phyloP scores from a whole-genome alignment of 2,113 vertebrate species.

The Peromyscus californicus region DNA sequence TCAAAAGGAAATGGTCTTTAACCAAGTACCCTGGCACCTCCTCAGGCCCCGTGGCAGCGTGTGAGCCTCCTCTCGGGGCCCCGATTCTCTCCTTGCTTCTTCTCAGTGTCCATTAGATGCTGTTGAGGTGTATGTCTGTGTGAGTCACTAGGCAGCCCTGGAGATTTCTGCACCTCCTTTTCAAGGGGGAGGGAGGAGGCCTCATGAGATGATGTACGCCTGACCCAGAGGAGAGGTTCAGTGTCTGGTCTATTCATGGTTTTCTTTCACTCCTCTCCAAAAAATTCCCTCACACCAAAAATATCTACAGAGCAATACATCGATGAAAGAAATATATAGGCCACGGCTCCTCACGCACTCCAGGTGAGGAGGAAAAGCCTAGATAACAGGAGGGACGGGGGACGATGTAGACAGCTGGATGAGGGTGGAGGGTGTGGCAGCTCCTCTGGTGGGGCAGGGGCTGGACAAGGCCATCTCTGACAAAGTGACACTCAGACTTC shows the following conservation, averaged over 20 bases:
- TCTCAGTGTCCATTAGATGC: too few relatives aligned
- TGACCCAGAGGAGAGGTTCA: accelerated
- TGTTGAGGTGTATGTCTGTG: background rate
- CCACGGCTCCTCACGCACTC: background rate
- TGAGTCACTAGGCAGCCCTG: background rate
- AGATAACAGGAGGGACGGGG: background rate
- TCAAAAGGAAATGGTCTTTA: background rate
- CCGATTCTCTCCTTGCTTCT: background rate
- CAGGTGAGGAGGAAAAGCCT: background rate
- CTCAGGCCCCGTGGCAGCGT: accelerated
- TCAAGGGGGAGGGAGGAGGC: background rate
- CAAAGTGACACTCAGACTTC: background rate
- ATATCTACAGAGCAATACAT: background rate
- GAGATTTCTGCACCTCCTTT: background rate
- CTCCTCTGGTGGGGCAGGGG: accelerated
- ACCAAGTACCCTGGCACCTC: background rate
- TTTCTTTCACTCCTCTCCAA: background rate
- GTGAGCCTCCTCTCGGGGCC: too few relatives aligned
- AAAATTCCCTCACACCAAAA: background rate
- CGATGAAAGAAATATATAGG: background rate
- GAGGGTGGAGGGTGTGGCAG: accelerated
- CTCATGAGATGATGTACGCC: background rate
- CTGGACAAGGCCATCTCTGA: accelerated
- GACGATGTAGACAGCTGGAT: accelerated
- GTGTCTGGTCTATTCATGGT: background rate